These are phyloP conservation scores for Nematostella vectensis DNA, from an alignment of 92 coral and sea anemone species.

Conservation along the genomic window DNA sequence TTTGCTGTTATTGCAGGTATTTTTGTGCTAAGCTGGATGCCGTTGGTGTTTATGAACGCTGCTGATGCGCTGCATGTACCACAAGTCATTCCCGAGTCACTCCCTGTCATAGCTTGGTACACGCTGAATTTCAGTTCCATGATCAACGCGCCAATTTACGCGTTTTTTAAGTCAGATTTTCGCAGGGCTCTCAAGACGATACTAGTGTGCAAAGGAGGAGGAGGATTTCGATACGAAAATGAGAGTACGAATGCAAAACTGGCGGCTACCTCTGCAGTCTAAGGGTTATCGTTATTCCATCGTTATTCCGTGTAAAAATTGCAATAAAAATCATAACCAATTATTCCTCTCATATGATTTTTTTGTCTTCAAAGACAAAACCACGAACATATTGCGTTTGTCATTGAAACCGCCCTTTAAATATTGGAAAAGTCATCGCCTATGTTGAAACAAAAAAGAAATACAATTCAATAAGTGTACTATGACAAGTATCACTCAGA, in stretches of 20 bases:
- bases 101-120: slow-evolving; percentile 43
- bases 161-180: slow-evolving; percentile 42
- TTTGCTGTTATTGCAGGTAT: slow-evolving; percentile 49
- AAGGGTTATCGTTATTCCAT: no score
- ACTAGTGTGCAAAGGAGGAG: background rate
- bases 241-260: background rate
- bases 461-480: no score
- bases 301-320: no score
- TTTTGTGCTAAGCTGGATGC: slow-evolving; percentile 43
- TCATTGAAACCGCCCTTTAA: no score
- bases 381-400: no score
- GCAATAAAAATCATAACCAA: no score
- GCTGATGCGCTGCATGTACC: slow-evolving; percentile 30
- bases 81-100: slow-evolving; percentile 28
- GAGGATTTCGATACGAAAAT: background rate
- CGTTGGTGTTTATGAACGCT: slow-evolving; percentile 37
- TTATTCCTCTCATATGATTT: no score
- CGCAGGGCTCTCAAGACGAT: slow-evolving; percentile 27
- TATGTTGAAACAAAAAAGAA: no score
- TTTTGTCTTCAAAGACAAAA: no score
- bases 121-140: slow-evolving; percentile 35
- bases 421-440: no score
- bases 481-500: no score
- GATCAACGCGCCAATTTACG: slow-evolving; percentile 46
- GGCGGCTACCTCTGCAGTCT: no score